Evolutionary conservation across 1,140 invertebrate genomes (phyloP).

Genomic region (Cydia pomonella): DNA sequence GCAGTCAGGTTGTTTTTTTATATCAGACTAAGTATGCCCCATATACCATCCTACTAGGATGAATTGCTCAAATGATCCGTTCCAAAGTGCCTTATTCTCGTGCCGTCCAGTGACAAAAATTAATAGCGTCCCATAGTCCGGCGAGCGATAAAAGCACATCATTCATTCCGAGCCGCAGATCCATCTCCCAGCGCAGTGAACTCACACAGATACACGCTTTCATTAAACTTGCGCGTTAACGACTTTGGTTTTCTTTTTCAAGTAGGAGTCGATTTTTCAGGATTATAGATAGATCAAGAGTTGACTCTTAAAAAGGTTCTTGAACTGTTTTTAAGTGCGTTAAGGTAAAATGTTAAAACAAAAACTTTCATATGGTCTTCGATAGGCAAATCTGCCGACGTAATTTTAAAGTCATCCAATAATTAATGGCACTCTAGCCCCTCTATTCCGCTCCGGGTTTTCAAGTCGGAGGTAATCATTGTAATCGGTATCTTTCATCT

Average conservation of each 20-base stretch:
- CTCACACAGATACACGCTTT: slow-evolving; percentile 4
- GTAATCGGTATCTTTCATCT: too few relatives aligned
- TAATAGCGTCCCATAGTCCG: slow-evolving; percentile 3
- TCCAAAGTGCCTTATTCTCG: slow-evolving; percentile 7
- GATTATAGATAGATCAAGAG: not conserved
- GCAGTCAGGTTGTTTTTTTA: not conserved
- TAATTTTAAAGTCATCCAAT: too few relatives aligned
- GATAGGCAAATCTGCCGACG: too few relatives aligned
- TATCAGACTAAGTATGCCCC: not conserved
- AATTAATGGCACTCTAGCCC: too few relatives aligned
- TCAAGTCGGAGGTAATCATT: too few relatives aligned
- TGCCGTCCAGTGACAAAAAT: slow-evolving; percentile 3
- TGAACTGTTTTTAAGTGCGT: too few relatives aligned
- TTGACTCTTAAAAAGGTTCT: too few relatives aligned
- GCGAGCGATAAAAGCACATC: slow-evolving; percentile 10
- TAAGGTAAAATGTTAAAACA: too few relatives aligned
- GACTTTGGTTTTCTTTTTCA: not conserved
- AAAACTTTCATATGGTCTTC: too few relatives aligned
- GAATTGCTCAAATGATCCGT: not conserved
- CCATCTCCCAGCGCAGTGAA: not conserved
- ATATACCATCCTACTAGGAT: not conserved
- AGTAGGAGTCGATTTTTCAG: not conserved
- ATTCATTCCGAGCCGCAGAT: slow-evolving; percentile 1
- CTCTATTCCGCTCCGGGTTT: too few relatives aligned
- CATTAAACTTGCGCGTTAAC: not conserved